Conservation (phyloP, 2,797 vertebrate genomes). For the Cirrhinus mrigala region DNA sequence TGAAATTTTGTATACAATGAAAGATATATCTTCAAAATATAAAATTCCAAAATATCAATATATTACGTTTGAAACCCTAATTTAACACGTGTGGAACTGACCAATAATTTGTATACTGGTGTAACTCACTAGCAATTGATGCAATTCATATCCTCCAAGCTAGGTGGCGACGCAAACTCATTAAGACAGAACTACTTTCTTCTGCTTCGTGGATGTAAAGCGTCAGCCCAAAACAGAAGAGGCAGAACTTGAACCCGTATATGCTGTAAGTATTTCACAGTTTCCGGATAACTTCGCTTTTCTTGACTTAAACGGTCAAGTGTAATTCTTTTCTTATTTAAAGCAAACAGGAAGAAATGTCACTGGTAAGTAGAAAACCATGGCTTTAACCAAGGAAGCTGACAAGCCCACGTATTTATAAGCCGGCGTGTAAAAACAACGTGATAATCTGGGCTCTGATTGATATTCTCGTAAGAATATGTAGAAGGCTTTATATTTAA, state of each 20-base stretch:
- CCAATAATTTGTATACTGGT: background rate
- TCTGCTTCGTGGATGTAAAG: constrained; percentile 15
- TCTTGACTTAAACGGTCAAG: background rate
- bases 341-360: background rate
- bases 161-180: constrained; percentile 36
- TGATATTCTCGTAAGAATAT: background rate
- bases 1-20: background rate
- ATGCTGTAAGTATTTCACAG: constrained; percentile 42
- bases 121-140: background rate
- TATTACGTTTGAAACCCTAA: background rate
- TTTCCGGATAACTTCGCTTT: background rate
- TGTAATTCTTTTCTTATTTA: background rate
- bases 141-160: constrained; percentile 11
- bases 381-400: background rate
- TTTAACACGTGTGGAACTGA: background rate
- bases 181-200: background rate
- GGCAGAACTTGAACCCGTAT: background rate
- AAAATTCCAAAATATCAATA: background rate
- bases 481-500: background rate
- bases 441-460: background rate
- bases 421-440: constrained; percentile 8
- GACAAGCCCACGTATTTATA: background rate
- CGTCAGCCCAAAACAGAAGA: background rate
- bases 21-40: background rate
- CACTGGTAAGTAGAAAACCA: background rate